Conservation (phyloP, 2,113 vertebrate species). For the Jaculus jaculus region DNA sequence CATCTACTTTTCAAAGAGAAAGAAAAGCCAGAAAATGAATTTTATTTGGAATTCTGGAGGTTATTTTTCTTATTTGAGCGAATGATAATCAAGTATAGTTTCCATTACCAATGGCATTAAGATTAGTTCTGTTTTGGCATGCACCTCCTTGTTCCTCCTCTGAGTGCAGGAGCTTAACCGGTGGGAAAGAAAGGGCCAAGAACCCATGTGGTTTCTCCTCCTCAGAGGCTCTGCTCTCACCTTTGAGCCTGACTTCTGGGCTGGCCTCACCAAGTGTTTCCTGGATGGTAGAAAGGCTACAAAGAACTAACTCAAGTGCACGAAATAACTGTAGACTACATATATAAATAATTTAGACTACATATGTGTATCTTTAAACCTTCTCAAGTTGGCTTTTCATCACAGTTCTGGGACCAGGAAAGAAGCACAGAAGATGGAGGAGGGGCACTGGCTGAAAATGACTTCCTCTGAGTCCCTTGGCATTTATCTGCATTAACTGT, state of each 20-base stretch:
- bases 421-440: background rate
- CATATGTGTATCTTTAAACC: background rate
- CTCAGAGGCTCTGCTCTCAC: fast-evolving
- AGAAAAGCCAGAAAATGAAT: background rate
- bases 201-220: fast-evolving
- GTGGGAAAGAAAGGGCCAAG: fast-evolving
- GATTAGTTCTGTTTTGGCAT: background rate
- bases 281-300: background rate
- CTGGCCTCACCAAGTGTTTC: background rate
- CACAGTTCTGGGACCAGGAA: background rate
- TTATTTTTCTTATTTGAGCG: slow-evolving; percentile 13
- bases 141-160: background rate
- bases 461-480: too few relatives aligned
- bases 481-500: background rate
- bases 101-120: background rate
- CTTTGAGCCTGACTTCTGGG: background rate
- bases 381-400: background rate
- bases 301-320: background rate
- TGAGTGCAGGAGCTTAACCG: background rate
- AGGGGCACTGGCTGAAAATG: background rate
- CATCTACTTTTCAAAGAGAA: background rate
- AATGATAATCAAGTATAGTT: background rate
- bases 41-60: background rate
- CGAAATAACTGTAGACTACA: background rate
- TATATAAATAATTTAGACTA: background rate